A percentile compares a stretch with the other conserved stretches of the same genome.
These are phyloP conservation scores for Rhizomys pruinosus DNA, from an alignment of 2,113 vertebrate genomes.

Conservation along the genomic window DNA sequence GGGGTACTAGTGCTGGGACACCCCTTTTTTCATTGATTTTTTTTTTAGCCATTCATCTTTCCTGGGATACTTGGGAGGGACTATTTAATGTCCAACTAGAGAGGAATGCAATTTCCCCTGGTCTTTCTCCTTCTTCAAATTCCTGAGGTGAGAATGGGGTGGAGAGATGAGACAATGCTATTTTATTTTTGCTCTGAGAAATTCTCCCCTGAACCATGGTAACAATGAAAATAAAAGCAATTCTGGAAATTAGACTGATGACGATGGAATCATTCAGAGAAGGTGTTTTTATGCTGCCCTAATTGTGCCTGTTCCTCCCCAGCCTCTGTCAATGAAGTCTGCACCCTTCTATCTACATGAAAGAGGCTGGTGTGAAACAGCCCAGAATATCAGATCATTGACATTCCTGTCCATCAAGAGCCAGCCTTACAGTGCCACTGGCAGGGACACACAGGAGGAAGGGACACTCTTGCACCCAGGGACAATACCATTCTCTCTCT, in stretches of 20 bases:
- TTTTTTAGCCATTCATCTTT: neutral
- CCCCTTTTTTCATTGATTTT: neutral
- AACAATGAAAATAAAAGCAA: conserved; percentile 47
- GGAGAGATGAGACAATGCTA: neutral
- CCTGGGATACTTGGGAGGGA: neutral
- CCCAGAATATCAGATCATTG: conserved; percentile 26
- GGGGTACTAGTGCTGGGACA: neutral
- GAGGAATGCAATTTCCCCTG: neutral
- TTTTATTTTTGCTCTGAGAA: conserved; percentile 33
- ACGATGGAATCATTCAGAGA: conserved; percentile 41
- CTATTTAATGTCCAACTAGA: neutral
- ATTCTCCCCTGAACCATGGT: neutral
- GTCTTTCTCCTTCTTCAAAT: neutral
- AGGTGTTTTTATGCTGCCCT: conserved; percentile 50
- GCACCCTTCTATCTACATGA: conserved; percentile 8
- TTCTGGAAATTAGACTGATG: conserved; percentile 34
- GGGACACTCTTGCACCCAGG: neutral
- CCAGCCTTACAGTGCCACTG: neutral
- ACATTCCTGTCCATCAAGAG: conserved; percentile 44
- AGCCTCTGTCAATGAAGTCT: conserved; percentile 36
- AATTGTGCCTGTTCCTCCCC: conserved; percentile 23
- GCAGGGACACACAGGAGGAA: neutral
- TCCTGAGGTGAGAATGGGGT: neutral
- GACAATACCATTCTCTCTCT: neutral
- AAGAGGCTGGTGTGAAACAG: conserved; percentile 42